Conservation (phyloP, 2,888 invertebrate species). For the Trachelus tabidus region DNA sequence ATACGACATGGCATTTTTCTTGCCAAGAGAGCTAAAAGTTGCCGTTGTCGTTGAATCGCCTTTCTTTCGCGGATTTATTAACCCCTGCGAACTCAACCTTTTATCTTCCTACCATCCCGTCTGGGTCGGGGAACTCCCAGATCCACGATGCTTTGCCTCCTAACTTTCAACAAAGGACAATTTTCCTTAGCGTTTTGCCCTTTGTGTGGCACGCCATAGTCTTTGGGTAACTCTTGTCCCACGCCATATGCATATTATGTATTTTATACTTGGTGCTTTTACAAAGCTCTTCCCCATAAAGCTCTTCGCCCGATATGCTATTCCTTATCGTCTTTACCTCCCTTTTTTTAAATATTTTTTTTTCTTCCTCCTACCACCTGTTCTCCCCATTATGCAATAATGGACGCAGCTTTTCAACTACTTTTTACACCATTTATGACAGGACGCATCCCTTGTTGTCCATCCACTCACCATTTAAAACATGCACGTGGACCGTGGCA, state of each 20-base stretch:
- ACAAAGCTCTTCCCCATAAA: neutral
- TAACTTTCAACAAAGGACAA: neutral
- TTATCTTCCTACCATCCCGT: neutral
- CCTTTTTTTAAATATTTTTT: too few species aligned
- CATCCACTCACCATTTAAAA: slow-evolving; percentile 67
- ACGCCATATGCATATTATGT: neutral
- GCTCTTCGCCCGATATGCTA: neutral
- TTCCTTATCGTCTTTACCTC: too few species aligned
- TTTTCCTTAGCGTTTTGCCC: neutral
- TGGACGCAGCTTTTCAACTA: too few species aligned
- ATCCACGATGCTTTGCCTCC: neutral
- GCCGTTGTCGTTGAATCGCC: neutral
- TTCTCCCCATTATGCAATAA: too few species aligned
- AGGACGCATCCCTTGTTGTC: neutral
- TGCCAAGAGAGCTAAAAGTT: neutral
- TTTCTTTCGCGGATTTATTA: neutral
- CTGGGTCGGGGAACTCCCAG: neutral
- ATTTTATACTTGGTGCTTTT: neutral
- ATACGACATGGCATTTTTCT: neutral
- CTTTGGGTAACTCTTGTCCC: too few species aligned
- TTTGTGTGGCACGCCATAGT: neutral
- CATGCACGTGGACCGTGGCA: slow-evolving; percentile 68
- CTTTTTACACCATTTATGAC: too few species aligned
- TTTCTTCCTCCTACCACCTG: too few species aligned
- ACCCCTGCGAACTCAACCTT: neutral